Evolutionary conservation across 2,797 vertebrate genomes (phyloP), one percentile per base, ranked within the genome.

Genomic region (Sorex maritimensis): DNA sequence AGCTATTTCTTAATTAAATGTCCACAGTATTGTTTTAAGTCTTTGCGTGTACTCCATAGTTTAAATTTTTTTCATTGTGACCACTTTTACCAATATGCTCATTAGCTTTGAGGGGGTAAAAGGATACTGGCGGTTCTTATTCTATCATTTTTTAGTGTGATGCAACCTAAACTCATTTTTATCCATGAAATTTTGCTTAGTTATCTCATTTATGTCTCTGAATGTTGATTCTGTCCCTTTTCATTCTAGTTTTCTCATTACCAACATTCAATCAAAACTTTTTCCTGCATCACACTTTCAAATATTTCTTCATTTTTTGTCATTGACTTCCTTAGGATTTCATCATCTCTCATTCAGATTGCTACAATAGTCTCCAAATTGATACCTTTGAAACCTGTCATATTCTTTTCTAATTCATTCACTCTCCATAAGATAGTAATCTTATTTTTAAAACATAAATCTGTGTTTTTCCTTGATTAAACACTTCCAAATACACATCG

Each of bases 41-140:
- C 12, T 92, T 94, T 81, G 26, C 4, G 10, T 86, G 73, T 80
- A 82, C 86, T 82, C 5, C 15, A 61, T 8, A 67, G 8, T 38
- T 83, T 44, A 84, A 84, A 89, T 61, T 30, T 23, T 79, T 23
- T 79, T 81, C 17, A 75, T 84, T 93, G 11, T 67, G 38, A 69
- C 41, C 21, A 52, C 30, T 63, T 46, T 65, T 92, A n/a, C 15
- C 21, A 71, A 4, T 34, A 19, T 84, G 73, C 24, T 79, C 65
- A n/a, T 1, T 34, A 28, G 11, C 44, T 90, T 92, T 67, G 4
- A 1, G 17, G 38, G 38, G 5, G 3, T 44, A 3, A 73, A 72
- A 87, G 4, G n/a, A 26, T 58, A 17, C 82, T 46, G 44, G 21
- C 63, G 1, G 12, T 65, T 30, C 34, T 91, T 61, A 52, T 71